Evolutionary conservation across 2,113 vertebrate genomes (phyloP).

Genomic region (Diadophis punctatus): DNA sequence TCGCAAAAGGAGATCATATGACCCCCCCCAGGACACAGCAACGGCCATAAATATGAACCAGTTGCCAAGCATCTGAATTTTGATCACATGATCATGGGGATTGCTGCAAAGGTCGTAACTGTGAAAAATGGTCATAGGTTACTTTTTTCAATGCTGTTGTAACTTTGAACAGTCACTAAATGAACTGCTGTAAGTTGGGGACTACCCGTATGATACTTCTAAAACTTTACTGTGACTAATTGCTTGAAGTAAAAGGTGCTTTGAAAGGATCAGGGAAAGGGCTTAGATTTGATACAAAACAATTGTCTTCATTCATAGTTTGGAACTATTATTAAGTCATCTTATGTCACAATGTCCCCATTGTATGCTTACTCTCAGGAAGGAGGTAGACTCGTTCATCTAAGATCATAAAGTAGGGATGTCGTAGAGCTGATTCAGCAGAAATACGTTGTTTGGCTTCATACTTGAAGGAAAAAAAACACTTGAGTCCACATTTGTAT

Average conservation of each 20-base stretch:
- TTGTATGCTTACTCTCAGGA: conserved; percentile 84
- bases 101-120: too few species aligned
- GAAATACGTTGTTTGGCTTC: conserved; percentile 81
- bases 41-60: too few species aligned
- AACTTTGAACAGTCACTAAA: too few species aligned
- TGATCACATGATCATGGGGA: too few species aligned
- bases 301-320: neutral
- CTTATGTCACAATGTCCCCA: neutral
- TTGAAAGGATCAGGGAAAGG: neutral
- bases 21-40: too few species aligned
- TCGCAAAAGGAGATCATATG: too few species aligned
- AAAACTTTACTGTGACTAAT: neutral
- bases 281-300: neutral
- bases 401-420: conserved; percentile 85
- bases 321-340: neutral
- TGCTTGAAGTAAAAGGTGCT: neutral
- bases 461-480: conserved; percentile 71
- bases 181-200: too few species aligned
- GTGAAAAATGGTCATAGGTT: too few species aligned
- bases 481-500: fast-evolving
- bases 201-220: neutral
- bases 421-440: conserved; percentile 79
- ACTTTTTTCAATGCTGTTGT: too few species aligned
- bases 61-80: too few species aligned
- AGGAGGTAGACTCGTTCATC: conserved; percentile 84